phyloP scores from a whole-genome alignment of 2,888 invertebrate species.

The Perithous albicinctus region DNA sequence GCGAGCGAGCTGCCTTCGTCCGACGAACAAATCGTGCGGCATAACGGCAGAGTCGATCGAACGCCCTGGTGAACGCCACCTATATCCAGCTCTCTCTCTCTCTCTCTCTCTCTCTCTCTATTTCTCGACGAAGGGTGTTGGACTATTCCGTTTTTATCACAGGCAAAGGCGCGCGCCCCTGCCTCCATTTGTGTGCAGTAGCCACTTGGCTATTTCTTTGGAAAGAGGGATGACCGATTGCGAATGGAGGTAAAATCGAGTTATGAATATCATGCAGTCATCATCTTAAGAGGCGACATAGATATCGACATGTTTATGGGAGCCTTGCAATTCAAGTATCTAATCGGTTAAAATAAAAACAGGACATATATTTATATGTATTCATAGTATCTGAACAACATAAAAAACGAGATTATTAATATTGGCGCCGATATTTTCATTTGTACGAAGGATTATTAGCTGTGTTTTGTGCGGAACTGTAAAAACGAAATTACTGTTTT shows the following conservation, averaged over 20 bases:
- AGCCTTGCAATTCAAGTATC: too few species aligned
- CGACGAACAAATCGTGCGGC: constrained; percentile 78
- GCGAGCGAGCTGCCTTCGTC: constrained; percentile 25
- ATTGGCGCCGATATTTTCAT: too few species aligned
- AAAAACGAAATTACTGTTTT: too few species aligned
- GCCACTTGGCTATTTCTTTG: not conserved
- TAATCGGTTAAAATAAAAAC: too few species aligned
- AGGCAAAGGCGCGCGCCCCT: too few species aligned
- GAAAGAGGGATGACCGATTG: not conserved
- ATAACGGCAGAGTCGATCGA: constrained; percentile 77
- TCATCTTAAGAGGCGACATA: not conserved
- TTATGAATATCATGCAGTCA: not conserved
- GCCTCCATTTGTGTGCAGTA: not conserved
- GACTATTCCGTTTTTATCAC: constrained; percentile 55
- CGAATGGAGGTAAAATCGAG: too few species aligned
- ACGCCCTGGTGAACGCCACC: constrained; percentile 47
- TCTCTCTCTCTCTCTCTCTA: not conserved
- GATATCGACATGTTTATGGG: too few species aligned
- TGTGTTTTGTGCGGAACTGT: too few species aligned
- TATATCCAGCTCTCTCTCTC: not conserved
- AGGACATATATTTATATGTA: too few species aligned
- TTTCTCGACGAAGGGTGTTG: constrained; percentile 49
- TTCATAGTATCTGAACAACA: too few species aligned
- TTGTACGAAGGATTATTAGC: too few species aligned
- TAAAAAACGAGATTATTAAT: too few species aligned